Evolutionary conservation across 2,888 invertebrate genomes (phyloP).

Genomic region (Pandemis heparana): DNA sequence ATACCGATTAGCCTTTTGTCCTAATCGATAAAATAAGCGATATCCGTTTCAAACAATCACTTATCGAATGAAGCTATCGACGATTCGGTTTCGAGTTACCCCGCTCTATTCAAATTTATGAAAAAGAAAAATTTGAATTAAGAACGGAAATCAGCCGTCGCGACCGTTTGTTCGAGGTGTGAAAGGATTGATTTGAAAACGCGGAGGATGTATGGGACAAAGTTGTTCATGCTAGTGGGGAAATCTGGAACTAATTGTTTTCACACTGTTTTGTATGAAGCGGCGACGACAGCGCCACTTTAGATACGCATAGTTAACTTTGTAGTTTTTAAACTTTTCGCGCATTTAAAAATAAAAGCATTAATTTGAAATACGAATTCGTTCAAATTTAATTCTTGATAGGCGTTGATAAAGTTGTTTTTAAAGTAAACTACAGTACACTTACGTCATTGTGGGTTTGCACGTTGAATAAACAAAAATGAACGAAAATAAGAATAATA

Average conservation of each 20-base stretch:
- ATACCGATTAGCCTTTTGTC: constrained; percentile 73
- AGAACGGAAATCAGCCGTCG: constrained; percentile 85
- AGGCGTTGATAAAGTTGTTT: not conserved
- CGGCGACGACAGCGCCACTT: constrained; percentile 21
- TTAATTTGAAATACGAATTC: not conserved
- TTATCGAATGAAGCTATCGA: constrained; percentile 84
- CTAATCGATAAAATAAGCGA: constrained; percentile 80
- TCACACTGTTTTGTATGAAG: constrained; percentile 13
- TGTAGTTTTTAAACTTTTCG: constrained; percentile 10
- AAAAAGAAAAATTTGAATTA: constrained; percentile 80
- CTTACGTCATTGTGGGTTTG: not conserved
- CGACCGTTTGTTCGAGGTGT: constrained; percentile 81
- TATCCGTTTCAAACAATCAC: constrained; percentile 82
- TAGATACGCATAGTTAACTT: constrained; percentile 6
- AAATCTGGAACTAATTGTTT: constrained; percentile 17
- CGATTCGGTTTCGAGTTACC: constrained; percentile 78
- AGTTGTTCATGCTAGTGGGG: constrained; percentile 14
- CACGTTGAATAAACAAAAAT: constrained; percentile 12
- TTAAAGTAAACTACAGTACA: not conserved
- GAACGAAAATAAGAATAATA: constrained; percentile 16
- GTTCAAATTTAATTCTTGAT: not conserved
- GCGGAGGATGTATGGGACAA: constrained; percentile 23
- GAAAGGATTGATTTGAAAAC: constrained; percentile 82
- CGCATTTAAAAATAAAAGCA: constrained; percentile 17
- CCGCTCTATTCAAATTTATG: constrained; percentile 63